Evolutionary conservation across 2,113 vertebrate genomes (phyloP).

Genomic region (Erythrocercus mccallii): DNA sequence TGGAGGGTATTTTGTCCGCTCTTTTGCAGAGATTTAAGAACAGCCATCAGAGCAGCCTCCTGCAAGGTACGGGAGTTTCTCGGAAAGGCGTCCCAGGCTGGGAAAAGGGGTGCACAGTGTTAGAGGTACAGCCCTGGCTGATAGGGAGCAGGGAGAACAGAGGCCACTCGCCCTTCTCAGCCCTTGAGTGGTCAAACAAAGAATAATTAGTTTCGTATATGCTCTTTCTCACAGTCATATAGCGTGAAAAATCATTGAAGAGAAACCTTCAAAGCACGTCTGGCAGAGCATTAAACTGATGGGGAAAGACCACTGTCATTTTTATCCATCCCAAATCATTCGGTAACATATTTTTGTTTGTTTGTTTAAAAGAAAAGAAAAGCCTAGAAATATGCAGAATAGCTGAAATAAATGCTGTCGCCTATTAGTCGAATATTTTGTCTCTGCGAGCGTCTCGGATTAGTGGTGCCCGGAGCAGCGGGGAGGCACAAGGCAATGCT

Average conservation of each 20-base stretch:
- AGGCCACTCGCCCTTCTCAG: neutral
- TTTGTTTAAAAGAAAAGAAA: neutral
- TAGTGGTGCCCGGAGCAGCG: neutral
- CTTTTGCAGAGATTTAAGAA: neutral
- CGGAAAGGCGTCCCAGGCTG: neutral
- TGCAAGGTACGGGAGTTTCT: accelerated
- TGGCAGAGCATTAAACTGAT: neutral
- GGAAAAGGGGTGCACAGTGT: accelerated
- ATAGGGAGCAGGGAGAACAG: neutral
- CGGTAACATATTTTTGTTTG: neutral
- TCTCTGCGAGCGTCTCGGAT: accelerated
- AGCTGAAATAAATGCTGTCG: neutral
- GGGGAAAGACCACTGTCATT: neutral
- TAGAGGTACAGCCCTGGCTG: neutral
- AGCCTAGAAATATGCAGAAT: neutral
- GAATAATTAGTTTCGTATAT: neutral
- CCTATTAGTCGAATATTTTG: neutral
- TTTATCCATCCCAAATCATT: neutral
- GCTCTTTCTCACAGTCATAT: neutral
- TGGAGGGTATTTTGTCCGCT: neutral
- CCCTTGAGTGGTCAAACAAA: neutral
- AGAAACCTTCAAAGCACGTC: neutral
- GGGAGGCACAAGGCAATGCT: conserved; percentile 41
- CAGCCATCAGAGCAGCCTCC: neutral
- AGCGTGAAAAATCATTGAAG: neutral